Conservation (phyloP, 2,888 invertebrate genomes). For the Venusia cambrica region DNA sequence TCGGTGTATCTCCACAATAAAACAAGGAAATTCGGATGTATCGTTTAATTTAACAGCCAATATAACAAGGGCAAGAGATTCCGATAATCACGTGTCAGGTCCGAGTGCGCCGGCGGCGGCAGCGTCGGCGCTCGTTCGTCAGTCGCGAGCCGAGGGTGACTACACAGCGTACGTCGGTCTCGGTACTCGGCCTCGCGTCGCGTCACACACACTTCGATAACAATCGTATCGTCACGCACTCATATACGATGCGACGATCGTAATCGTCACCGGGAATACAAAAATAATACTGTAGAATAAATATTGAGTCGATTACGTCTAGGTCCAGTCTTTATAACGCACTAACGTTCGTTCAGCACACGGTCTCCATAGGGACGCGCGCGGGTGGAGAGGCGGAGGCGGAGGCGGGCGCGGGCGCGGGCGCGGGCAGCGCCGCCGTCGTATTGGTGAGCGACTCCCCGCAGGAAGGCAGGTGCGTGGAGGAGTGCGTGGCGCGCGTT, state of each 20-base stretch:
- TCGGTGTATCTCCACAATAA: slow-evolving; percentile 16
- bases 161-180: slow-evolving; percentile 9
- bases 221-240: slow-evolving; percentile 15
- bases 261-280: slow-evolving; percentile 58
- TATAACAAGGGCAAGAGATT: slow-evolving; percentile 57
- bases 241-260: slow-evolving; percentile 36
- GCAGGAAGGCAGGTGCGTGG: slow-evolving; percentile 91
- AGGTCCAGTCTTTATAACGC: slow-evolving; percentile 41
- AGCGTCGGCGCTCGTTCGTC: too few species aligned
- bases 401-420: slow-evolving; percentile 76
- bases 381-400: slow-evolving; percentile 75
- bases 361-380: slow-evolving; percentile 83
- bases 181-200: slow-evolving; percentile 8
- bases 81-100: slow-evolving; percentile 18
- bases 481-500: slow-evolving; percentile 82
- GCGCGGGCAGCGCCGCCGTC: slow-evolving; percentile 86
- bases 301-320: slow-evolving; percentile 40
- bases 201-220: slow-evolving; percentile 24
- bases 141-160: background rate
- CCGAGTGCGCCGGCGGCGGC: too few species aligned
- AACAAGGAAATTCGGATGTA: slow-evolving; percentile 35
- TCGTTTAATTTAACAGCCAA: slow-evolving; percentile 62
- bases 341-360: slow-evolving; percentile 67
- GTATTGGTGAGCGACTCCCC: slow-evolving; percentile 88
- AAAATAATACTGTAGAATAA: slow-evolving; percentile 73